Base-by-base conservation (phyloP, 2,797 vertebrate genomes). In the Hoplostethus mediterraneus region DNA sequence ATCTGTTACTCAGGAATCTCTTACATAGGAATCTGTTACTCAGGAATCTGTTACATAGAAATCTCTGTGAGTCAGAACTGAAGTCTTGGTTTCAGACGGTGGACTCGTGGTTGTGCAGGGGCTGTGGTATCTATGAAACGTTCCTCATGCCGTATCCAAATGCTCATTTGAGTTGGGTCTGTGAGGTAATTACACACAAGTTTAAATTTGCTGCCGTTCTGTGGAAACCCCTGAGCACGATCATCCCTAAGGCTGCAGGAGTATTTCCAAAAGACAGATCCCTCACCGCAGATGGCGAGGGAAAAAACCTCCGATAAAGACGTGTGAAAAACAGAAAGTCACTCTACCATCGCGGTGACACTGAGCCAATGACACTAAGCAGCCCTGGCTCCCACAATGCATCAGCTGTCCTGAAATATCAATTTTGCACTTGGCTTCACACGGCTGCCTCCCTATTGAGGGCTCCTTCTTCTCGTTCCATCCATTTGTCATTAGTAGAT, bases 371-470 rank as follows among this genome's bases (percentile, higher is more conserved):
- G 58, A 84, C 84, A 77, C 82, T 14, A 75, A 61, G 56, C 71
- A 61, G 90, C 89, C 55, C 0, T 75, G 71, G 69, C 82, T 84
- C 82, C 94, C 93, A 93, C 91, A 90, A 91, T 81, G 91, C 93
- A 94, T 92, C 90, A 85, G 90, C 91, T 86, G 88, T 92, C 91
- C 88, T 95, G 90, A 95, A 95, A 96, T 95, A 95, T 95, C 93
- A 95, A 92, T 95, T 96, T 96, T 95, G 92, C 95, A 95, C 94
- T 94, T 92, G 93, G 95, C 87, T 96, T 95, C 95, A 95, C 95
- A 89, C 79, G 90, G 83, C 88, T 92, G 93, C 89, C 81, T 84
- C 71, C 71, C 63, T 75, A 80, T 92, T 83, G 81, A 87, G 92
- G 73, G 84, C 90, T 92, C 80, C 71, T 77, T 69, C 54, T 77